Base-by-base conservation (phyloP, 2,888 invertebrate genomes). In the Branchipolynoe longqiensis region DNA sequence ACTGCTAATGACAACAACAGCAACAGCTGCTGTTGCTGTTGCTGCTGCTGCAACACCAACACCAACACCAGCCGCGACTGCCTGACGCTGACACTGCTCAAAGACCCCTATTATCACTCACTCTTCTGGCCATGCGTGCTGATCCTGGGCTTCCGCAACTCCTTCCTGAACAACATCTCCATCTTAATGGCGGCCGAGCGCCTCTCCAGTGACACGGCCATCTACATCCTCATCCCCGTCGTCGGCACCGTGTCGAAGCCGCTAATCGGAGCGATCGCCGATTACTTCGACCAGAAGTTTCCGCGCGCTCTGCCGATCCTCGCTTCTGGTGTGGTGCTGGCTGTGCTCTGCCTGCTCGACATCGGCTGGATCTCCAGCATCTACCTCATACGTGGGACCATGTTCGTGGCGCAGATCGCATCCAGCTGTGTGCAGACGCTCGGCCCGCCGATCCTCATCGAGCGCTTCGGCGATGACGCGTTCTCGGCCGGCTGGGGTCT, bases 101-200 rank as follows among this genome's bases (percentile, higher is more conserved):
- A 25, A n/a, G 31, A 78, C 1, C 78, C 78, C 6, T 78, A 78
- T 25, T 78, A 31, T 28, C 54, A 48, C 48, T 22, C 78, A 1
- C 22, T 78, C 25, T 25, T 78, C 6, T 78, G 78, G 41, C 78
- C 41, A 8, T 78, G 78, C 48, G 48, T 78, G 1, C 28, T 1
- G n/a, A 25, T 78, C 78, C 41, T 78, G 78, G 78, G 28, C 25
- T 78, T 78, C 31, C 1, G 78, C 3, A 78, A 41, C 22, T 41
- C 78, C 3, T 78, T 25, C 28, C 41, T 78, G 14, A 78, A 78
- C 31, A 78, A 78, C 48, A 25, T 78, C 41, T 78, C 78, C 69
- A 69, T 33, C 8, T 0, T 69, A 22, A 12, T 69, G 18, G 18
- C 14, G 8, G 18, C 69, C 3, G 36, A 36, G 36, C 22, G 38